Evolutionary conservation across 2,113 vertebrate genomes (phyloP), one percentile per base, ranked within the genome.

Genomic region (Proterorhinus semilunaris): DNA sequence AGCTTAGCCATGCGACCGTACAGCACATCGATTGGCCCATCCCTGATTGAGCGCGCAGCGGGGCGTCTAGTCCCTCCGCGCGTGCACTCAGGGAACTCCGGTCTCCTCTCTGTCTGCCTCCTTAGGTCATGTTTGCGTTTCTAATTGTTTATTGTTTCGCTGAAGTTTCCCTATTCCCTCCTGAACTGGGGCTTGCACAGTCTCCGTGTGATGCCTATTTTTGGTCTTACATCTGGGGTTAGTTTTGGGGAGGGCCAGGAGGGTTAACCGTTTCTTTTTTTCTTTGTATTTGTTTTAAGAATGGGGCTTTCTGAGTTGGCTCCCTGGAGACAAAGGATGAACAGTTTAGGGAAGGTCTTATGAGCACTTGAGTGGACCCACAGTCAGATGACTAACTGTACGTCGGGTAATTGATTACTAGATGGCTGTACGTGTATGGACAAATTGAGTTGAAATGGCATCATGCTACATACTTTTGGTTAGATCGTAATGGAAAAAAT

Each of bases 91-190:
- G 13, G 43, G 6, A 13, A 45, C 58, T 44, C 42, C 58, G 8
- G 57, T 71, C 61, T 76, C 72, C 76, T 75, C 66, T 44, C 15
- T 47, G 43, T 58, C 54, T 57, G 57, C 61, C 65, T 75, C 49
- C 50, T 66, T 36, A 68, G 55, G 65, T 79, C 74, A 83, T 79
- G 69, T 83, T 85, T 83, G 48, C 1, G 70, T 83, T 79, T 16
- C 54, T 83, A 73, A 81, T 78, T 89, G 82, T 83, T 88, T 90
- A 85, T 87, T 87, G 76, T 85, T 87, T 52, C 77, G 67, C 48
- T 55, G 13, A 36, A 69, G 73, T 59, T 36, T 48, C 44, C 9
- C 45, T 48, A 45, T 36, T 52, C 53, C 63, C 52, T 52, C 16
- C 59, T 65, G 54, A 78, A 82, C 79, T 59, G 53, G 6, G 71